Conservation (phyloP, 92 coral and sea anemone genomes). For the Siderastrea radians region DNA sequence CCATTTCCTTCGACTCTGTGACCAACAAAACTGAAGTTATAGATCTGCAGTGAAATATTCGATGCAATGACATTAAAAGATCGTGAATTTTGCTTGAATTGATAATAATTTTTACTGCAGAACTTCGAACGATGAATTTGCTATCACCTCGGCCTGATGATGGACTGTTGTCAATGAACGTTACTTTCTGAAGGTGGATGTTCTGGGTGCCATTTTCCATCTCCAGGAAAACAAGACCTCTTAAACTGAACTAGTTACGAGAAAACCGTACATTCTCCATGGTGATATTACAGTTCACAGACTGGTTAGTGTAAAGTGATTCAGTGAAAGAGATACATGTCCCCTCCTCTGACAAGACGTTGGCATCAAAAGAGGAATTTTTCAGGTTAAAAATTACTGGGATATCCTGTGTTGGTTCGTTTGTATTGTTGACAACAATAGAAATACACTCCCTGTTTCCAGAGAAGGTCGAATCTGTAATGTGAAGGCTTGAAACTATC, state of each 20-base stretch:
- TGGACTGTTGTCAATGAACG: background rate
- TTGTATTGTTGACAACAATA: background rate
- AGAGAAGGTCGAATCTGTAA: background rate
- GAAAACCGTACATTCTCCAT: background rate
- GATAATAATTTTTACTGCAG: background rate
- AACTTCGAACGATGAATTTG: background rate
- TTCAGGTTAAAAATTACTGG: background rate
- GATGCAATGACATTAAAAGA: background rate
- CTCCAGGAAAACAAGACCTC: background rate
- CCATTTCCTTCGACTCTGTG: background rate
- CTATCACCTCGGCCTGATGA: background rate
- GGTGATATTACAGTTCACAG: background rate
- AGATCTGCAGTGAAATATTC: background rate
- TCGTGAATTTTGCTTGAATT: background rate
- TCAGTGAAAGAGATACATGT: too few species aligned
- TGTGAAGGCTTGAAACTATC: background rate
- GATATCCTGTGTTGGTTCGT: background rate
- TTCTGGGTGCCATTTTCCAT: background rate
- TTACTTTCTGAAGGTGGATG: background rate
- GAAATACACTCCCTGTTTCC: background rate
- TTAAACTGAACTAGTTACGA: background rate
- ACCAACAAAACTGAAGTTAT: background rate
- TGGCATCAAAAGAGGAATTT: background rate
- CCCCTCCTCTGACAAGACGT: background rate
- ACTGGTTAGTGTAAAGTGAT: background rate